Conservation (phyloP, 2,888 invertebrate genomes). For the Sepiola atlantica region DNA sequence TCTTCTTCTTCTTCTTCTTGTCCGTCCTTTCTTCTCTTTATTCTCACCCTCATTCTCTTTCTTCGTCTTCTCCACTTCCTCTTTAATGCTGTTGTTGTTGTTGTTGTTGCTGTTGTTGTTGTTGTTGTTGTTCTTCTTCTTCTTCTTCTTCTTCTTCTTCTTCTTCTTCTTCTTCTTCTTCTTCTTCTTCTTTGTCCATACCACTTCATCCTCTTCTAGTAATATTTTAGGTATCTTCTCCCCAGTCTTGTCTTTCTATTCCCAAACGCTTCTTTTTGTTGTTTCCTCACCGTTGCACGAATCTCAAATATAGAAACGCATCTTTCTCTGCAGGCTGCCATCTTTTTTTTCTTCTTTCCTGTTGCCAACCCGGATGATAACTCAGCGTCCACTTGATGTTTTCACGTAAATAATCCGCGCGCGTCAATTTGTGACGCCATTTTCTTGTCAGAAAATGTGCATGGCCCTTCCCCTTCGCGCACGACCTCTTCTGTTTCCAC, state of each 20-base stretch:
- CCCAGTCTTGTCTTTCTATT: background rate
- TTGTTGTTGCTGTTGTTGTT: background rate
- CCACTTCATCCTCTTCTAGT: background rate
- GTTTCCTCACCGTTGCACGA: background rate
- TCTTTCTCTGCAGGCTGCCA: slow-evolving; percentile 32
- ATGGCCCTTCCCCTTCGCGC: background rate
- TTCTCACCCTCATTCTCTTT: background rate
- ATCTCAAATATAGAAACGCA: slow-evolving; percentile 12
- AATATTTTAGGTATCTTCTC: background rate
- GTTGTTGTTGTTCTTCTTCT: background rate
- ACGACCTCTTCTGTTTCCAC: background rate
- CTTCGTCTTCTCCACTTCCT: background rate
- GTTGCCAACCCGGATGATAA: background rate
- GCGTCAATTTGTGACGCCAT: slow-evolving; percentile 32
- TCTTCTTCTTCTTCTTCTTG: background rate
- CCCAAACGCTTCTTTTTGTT: background rate
- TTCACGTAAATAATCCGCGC: background rate
- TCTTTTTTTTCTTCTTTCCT: background rate
- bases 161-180: too few relatives aligned
- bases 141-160: background rate
- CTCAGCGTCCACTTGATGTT: slow-evolving; percentile 9
- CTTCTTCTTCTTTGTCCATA: background rate
- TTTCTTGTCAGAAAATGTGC: slow-evolving; percentile 22
- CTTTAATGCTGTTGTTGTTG: background rate
- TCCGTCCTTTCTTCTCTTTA: background rate